phyloP scores from a whole-genome alignment of 1,140 invertebrate genomes.

The Atta texana region DNA sequence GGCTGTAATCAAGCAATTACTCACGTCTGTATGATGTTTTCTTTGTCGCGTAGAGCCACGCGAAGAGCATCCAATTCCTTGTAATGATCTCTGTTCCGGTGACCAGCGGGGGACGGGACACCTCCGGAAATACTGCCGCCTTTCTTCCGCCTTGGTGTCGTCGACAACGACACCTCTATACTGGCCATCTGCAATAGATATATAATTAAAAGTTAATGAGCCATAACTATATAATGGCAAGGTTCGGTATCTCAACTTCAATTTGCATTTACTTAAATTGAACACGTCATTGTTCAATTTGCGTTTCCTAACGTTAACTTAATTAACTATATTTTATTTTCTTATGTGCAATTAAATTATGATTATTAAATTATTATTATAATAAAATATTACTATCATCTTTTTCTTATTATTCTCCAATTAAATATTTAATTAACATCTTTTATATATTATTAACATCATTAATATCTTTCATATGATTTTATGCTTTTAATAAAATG shows the following conservation, averaged over 20 bases:
- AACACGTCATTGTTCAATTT: not conserved
- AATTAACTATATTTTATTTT: constrained; percentile 7
- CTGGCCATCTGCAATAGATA: constrained; percentile 91
- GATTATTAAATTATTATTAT: not conserved
- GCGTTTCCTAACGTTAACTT: not conserved
- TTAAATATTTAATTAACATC: not conserved
- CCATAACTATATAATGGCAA: not conserved
- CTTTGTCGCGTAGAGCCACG: constrained; percentile 92
- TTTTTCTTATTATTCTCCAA: not conserved
- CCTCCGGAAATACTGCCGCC: constrained; percentile 87
- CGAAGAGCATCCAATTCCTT: constrained; percentile 91
- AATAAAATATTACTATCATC: not conserved
- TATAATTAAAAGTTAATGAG: constrained; percentile 7
- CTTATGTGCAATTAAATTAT: not conserved
- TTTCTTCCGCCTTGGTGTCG: constrained; percentile 88
- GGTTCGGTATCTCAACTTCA: not conserved
- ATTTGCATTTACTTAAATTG: not conserved
- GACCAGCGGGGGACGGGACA: constrained; percentile 82
- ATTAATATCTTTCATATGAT: not conserved
- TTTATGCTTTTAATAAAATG: too few species aligned
- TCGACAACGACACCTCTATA: constrained; percentile 93
- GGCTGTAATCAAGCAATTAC: constrained; percentile 57
- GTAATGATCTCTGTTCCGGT: constrained; percentile 85
- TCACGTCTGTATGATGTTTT: constrained; percentile 92
- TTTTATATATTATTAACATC: not conserved